Conservation (phyloP, 2,113 vertebrate genomes). For the Bujurquina vittata region DNA sequence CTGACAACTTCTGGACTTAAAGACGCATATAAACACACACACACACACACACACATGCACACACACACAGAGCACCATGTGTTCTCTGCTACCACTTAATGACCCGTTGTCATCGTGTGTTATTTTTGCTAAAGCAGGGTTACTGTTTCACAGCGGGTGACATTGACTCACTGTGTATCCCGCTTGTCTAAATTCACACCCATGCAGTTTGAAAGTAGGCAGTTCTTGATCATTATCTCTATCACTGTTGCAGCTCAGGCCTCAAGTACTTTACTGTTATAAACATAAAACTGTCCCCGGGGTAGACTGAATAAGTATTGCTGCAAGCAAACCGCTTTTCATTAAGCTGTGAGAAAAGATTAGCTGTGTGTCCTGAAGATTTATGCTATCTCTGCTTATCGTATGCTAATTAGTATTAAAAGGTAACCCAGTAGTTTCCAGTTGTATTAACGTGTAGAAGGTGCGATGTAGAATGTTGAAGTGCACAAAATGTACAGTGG, state of each 20-base stretch:
- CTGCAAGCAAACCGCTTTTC: neutral
- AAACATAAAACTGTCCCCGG: neutral
- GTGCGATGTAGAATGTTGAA: neutral
- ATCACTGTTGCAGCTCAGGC: neutral
- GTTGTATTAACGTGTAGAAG: neutral
- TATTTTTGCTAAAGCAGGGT: constrained; percentile 28
- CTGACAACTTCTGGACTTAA: neutral
- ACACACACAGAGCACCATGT: no score
- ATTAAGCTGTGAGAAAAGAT: neutral
- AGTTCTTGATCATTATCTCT: neutral
- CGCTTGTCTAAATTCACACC: neutral
- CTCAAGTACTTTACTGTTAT: neutral
- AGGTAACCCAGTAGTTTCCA: neutral
- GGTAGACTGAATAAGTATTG: neutral
- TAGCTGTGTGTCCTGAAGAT: neutral
- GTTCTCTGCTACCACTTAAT: neutral
- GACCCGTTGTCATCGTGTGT: constrained; percentile 28
- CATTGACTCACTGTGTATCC: neutral
- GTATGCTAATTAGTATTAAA: neutral
- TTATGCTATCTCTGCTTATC: neutral
- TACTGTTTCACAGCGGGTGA: constrained; percentile 16
- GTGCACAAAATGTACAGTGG: neutral
- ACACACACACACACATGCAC: neutral
- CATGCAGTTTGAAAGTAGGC: neutral
- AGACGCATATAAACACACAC: constrained; percentile 12